Evolutionary conservation across 2,113 vertebrate genomes (phyloP).

Genomic region (Polyodon spathula): DNA sequence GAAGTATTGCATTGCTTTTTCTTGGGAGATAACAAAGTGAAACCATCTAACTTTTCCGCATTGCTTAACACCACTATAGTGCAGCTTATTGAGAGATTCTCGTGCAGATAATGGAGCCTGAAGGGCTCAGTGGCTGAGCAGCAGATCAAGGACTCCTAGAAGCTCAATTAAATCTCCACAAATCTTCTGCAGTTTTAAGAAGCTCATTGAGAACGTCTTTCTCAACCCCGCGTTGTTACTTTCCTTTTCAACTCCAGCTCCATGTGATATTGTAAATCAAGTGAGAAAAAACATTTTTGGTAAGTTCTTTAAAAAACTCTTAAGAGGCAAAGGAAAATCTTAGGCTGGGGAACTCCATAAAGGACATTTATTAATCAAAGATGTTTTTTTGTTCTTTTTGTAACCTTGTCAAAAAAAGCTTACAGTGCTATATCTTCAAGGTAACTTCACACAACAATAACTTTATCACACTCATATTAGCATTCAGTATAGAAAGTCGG

Average conservation of each 20-base stretch:
- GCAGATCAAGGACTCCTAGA: background rate
- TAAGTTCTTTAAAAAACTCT: background rate
- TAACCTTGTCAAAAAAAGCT: too few relatives aligned
- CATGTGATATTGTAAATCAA: background rate
- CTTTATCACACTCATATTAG: too few relatives aligned
- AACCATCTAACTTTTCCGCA: background rate
- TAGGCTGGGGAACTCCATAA: background rate
- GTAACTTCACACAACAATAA: too few relatives aligned
- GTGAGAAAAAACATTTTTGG: background rate
- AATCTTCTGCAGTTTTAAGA: background rate
- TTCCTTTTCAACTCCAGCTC: background rate
- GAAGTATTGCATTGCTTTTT: slow-evolving; percentile 17
- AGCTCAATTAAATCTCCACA: slow-evolving; percentile 4
- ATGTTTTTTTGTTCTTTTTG: too few relatives aligned
- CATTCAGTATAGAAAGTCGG: too few relatives aligned
- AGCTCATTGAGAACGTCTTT: background rate
- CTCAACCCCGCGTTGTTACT: background rate
- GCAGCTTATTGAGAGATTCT: too few relatives aligned
- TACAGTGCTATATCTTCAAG: too few relatives aligned
- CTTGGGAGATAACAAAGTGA: background rate
- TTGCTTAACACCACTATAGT: slow-evolving; percentile 13
- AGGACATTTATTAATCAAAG: background rate
- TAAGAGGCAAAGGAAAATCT: too few relatives aligned
- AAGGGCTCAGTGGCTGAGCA: slow-evolving; percentile 5
- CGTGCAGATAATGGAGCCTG: background rate